These are phyloP conservation scores for Caenorhabditis becei DNA, from an alignment of 2,888 invertebrate species.

Conservation along the genomic window DNA sequence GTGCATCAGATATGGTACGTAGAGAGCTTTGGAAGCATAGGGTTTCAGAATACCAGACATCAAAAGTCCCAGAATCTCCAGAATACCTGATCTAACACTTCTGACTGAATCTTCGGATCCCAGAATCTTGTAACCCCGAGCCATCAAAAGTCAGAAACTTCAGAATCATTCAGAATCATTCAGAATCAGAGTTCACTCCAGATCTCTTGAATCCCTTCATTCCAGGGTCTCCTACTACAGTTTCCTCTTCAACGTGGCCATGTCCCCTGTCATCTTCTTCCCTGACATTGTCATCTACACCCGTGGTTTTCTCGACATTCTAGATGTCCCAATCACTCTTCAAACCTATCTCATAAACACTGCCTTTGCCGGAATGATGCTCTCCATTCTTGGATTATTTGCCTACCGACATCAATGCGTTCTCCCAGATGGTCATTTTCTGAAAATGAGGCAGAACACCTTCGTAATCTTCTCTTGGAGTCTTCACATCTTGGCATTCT, in stretches of 20 bases:
- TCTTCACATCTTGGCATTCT: neutral
- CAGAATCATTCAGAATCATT: too few species aligned
- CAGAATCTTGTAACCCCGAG: too few species aligned
- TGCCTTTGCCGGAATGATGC: slow-evolving; percentile 28
- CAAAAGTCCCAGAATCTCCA: too few species aligned
- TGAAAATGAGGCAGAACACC: slow-evolving; percentile 2
- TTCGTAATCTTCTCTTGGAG: neutral
- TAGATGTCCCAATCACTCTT: neutral
- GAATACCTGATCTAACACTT: too few species aligned
- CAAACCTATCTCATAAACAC: slow-evolving; percentile 15
- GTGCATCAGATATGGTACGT: slow-evolving; percentile 34
- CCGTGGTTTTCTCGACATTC: slow-evolving; percentile 25
- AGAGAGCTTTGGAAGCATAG: neutral
- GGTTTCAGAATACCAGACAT: too few species aligned
- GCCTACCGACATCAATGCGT: slow-evolving; percentile 40
- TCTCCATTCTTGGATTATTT: slow-evolving; percentile 24
- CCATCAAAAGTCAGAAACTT: too few species aligned
- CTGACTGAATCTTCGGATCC: too few species aligned
- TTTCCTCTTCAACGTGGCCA: slow-evolving; percentile 18
- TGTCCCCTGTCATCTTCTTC: slow-evolving; percentile 18
- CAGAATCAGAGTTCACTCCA: too few species aligned
- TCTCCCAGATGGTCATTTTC: slow-evolving; percentile 1
- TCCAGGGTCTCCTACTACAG: slow-evolving; percentile 49
- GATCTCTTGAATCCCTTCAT: too few species aligned
- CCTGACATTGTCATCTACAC: slow-evolving; percentile 32